These are phyloP conservation scores for Sparus aurata DNA, from an alignment of 2,797 vertebrate species.

Conservation along the genomic window DNA sequence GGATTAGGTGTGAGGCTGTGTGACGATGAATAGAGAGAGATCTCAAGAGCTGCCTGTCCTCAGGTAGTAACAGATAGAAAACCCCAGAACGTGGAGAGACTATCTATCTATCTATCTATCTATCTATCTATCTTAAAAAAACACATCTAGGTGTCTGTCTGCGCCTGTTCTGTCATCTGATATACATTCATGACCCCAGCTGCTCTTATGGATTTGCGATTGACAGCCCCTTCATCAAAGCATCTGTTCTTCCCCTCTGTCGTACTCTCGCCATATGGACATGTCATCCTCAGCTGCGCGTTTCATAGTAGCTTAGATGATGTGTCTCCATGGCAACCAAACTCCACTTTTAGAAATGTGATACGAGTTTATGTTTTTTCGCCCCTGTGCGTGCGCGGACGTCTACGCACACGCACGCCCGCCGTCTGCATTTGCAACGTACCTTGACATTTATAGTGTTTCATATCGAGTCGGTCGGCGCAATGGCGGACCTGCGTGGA, in stretches of 20 bases:
- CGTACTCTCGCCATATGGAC: slow-evolving; percentile 74
- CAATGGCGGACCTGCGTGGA: slow-evolving; percentile 33
- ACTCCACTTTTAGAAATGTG: slow-evolving; percentile 66
- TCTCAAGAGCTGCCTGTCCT: slow-evolving; percentile 52
- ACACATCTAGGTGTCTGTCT: slow-evolving; percentile 23
- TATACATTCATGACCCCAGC: slow-evolving; percentile 68
- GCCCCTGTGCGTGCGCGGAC: slow-evolving; percentile 23
- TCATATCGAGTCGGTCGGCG: slow-evolving; percentile 42
- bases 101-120: slow-evolving; percentile 1
- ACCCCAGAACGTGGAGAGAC: not conserved
- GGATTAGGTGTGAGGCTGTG: slow-evolving; percentile 33
- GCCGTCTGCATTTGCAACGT: slow-evolving; percentile 16
- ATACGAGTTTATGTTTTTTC: slow-evolving; percentile 56
- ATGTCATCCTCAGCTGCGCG: slow-evolving; percentile 70
- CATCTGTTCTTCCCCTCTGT: slow-evolving; percentile 75
- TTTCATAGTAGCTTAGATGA: slow-evolving; percentile 68
- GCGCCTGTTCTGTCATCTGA: slow-evolving; percentile 34
- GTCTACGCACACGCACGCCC: slow-evolving; percentile 24
- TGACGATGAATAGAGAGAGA: slow-evolving; percentile 59
- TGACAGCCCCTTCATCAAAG: slow-evolving; percentile 75
- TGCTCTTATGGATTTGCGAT: slow-evolving; percentile 74
- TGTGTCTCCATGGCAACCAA: slow-evolving; percentile 75
- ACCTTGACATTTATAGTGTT: slow-evolving; percentile 65
- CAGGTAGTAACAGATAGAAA: slow-evolving; percentile 14
- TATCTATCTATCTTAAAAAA: not conserved